phyloP scores from a whole-genome alignment of 2,888 invertebrate genomes.

The Halocaridina rubra region DNA sequence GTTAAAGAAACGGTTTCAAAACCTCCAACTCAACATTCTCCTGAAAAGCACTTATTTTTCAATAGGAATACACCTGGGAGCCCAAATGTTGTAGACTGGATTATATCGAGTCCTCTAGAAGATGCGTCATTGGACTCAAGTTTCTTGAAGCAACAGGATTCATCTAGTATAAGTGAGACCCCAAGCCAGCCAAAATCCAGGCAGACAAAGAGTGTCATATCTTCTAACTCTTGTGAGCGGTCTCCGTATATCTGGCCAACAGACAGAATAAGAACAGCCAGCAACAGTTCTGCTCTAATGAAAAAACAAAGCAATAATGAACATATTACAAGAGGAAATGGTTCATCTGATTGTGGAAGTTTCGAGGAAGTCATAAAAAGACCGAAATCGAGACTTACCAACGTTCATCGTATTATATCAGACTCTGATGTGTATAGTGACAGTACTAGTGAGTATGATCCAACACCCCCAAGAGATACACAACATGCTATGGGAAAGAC shows the following conservation, averaged over 20 bases:
- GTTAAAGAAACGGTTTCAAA: not conserved
- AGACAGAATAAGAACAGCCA: not conserved
- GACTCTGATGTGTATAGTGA: not conserved
- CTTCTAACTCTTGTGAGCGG: not conserved
- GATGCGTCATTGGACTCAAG: not conserved
- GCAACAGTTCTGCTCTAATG: not conserved
- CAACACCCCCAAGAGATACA: not conserved
- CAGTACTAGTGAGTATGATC: not conserved
- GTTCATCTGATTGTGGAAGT: not conserved
- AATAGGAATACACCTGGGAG: not conserved
- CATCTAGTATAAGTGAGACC: not conserved
- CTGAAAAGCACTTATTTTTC: not conserved
- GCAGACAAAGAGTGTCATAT: too few species aligned
- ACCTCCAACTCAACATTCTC: not conserved
- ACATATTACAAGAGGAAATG: not conserved
- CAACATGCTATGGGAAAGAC: not conserved
- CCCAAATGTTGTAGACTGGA: not conserved
- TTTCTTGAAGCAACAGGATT: not conserved
- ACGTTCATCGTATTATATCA: not conserved
- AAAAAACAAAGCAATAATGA: not conserved
- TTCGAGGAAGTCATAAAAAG: not conserved
- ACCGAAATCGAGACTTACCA: not conserved
- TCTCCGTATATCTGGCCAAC: not conserved
- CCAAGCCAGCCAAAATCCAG: not conserved
- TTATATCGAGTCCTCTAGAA: not conserved